A percentile compares a stretch with the other conserved stretches of the same genome.
Evolutionary conservation across 2,888 invertebrate genomes (phyloP).

Genomic region (Drosophila parthenogenetica): DNA sequence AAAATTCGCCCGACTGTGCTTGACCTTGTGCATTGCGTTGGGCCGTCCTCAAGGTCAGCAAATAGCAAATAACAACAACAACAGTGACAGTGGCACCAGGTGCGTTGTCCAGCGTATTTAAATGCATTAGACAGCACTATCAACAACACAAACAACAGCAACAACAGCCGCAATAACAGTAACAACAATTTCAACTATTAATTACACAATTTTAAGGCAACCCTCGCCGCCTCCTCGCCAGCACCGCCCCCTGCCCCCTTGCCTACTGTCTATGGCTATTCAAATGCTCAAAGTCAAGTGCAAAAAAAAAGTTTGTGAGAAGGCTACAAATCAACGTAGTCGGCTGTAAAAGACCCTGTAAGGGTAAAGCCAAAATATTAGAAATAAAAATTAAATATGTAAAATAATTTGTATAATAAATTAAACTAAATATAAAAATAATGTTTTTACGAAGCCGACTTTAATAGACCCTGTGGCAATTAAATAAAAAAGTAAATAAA

Average conservation of each 20-base stretch:
- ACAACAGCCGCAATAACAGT: constrained; percentile 15
- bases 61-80: constrained; percentile 8
- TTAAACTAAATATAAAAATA: no score
- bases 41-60: constrained; percentile 48
- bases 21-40: constrained; percentile 46
- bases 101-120: constrained; percentile 45
- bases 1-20: constrained; percentile 32
- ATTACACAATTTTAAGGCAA: constrained; percentile 43
- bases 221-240: not conserved
- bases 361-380: no score
- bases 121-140: constrained; percentile 47
- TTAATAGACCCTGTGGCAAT: no score
- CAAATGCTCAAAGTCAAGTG: constrained; percentile 67
- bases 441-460: no score
- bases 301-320: constrained; percentile 39
- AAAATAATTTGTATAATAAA: no score
- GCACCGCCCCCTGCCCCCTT: not conserved
- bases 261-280: constrained; percentile 22
- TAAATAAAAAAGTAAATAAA: no score
- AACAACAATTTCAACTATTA: constrained; percentile 28
- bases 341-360: not conserved
- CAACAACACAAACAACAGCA: constrained; percentile 10
- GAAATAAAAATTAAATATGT: no score
- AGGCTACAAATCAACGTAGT: not conserved
- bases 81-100: constrained; percentile 17